A percentile compares a stretch with the other conserved stretches of the same genome.
phyloP scores from a whole-genome alignment of 2,797 vertebrate species.

The Distichodus sexfasciatus region DNA sequence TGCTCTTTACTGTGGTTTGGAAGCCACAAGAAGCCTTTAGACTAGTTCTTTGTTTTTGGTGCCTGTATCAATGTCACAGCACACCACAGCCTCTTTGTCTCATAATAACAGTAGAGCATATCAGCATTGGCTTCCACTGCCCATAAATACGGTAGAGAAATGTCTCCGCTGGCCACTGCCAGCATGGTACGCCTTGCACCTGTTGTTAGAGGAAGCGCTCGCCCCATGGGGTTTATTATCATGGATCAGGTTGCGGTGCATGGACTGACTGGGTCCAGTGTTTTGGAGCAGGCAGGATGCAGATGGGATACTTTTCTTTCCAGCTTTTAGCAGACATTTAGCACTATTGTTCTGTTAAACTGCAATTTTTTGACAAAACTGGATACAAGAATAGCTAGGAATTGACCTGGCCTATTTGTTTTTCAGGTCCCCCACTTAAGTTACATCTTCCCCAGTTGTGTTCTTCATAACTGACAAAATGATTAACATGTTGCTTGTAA shows the following conservation, averaged over 20 bases:
- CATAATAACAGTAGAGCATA: constrained; percentile 7
- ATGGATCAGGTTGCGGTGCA: constrained; percentile 72
- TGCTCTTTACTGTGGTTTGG: not conserved
- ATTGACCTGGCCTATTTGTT: too few species aligned
- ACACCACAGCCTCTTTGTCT: not conserved
- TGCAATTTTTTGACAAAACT: not conserved
- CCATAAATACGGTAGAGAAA: constrained; percentile 51
- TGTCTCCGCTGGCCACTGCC: constrained; percentile 63
- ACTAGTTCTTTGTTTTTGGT: not conserved
- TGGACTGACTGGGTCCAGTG: constrained; percentile 41
- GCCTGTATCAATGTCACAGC: not conserved
- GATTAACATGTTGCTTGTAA: not conserved
- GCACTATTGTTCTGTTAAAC: not conserved
- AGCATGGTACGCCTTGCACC: constrained; percentile 75
- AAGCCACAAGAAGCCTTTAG: not conserved
- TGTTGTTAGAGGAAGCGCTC: constrained; percentile 78
- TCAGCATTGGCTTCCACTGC: constrained; percentile 16
- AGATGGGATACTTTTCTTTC: not conserved
- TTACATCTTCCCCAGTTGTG: not conserved
- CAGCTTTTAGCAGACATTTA: not conserved
- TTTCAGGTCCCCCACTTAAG: not conserved
- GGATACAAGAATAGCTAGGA: too few species aligned
- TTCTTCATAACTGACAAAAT: not conserved
- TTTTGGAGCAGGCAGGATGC: constrained; percentile 33
- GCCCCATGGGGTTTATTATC: constrained; percentile 73